A percentile compares a stretch with the other conserved stretches of the same genome.
Conservation (phyloP, 2,113 vertebrate species). For the Antennarius striatus region DNA sequence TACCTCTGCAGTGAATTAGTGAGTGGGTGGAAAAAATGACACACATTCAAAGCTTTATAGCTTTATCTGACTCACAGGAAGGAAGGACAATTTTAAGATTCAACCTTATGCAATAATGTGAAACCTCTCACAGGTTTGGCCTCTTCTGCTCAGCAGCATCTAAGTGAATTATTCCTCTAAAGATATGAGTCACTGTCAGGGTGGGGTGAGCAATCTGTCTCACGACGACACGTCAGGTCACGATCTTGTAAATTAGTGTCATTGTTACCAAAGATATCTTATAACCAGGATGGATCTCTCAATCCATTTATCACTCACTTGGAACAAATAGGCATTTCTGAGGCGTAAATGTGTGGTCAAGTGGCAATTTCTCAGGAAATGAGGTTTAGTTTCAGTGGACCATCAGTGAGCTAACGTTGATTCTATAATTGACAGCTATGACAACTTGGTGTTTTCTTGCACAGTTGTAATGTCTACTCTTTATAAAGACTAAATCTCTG, state of each 20-base stretch:
- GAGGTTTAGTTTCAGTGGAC: slow-evolving; percentile 35
- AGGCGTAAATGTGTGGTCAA: slow-evolving; percentile 23
- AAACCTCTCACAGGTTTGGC: slow-evolving; percentile 35
- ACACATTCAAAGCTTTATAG: slow-evolving; percentile 12
- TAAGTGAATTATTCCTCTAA: slow-evolving; percentile 28
- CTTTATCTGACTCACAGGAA: slow-evolving; percentile 31
- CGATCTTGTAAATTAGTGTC: slow-evolving; percentile 21
- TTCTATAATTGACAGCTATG: slow-evolving; percentile 32
- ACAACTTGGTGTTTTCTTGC: slow-evolving; percentile 34
- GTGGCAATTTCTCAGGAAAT: slow-evolving; percentile 22
- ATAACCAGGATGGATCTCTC: slow-evolving; percentile 21
- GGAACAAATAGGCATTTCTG: slow-evolving; percentile 13
- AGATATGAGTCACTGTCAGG: slow-evolving; percentile 11
- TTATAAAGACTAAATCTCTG: slow-evolving; percentile 27
- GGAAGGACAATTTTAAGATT: slow-evolving; percentile 18
- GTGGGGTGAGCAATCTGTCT: slow-evolving; percentile 24
- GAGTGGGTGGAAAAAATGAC: neutral
- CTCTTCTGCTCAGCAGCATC: slow-evolving; percentile 11
- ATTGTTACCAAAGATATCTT: slow-evolving; percentile 29
- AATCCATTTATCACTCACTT: slow-evolving; percentile 37
- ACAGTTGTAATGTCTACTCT: slow-evolving; percentile 38
- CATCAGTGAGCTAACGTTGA: slow-evolving; percentile 17
- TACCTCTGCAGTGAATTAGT: neutral
- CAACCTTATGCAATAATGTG: slow-evolving; percentile 49
- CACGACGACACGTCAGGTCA: slow-evolving; percentile 27